Conservation (phyloP, 2,888 invertebrate genomes). For the Gisinianus flammeolus region DNA sequence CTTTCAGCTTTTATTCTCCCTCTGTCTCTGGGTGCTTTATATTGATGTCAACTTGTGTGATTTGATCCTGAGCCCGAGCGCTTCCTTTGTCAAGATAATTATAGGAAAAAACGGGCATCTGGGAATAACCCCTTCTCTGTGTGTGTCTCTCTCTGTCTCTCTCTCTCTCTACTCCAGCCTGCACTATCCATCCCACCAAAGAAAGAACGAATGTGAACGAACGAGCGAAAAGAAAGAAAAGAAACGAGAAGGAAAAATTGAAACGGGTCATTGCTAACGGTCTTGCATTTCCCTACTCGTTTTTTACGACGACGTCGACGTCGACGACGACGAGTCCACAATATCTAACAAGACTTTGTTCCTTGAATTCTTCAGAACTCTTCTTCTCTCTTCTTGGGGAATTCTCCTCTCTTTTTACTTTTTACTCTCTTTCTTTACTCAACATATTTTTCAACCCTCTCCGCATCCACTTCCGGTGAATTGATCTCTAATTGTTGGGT, state of each 20-base stretch:
- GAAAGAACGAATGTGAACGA: neutral
- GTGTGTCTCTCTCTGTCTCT: neutral
- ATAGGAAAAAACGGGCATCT: constrained; percentile 41
- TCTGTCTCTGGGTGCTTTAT: neutral
- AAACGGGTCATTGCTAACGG: constrained; percentile 30
- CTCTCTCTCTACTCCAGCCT: neutral
- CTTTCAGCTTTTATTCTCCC: neutral
- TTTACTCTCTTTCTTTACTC: neutral
- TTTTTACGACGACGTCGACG: neutral
- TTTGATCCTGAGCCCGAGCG: constrained; percentile 30
- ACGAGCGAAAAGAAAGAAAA: neutral
- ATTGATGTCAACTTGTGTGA: constrained; percentile 30
- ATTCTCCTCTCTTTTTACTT: neutral
- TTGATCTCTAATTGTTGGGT: constrained; percentile 48
- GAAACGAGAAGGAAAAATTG: constrained; percentile 1
- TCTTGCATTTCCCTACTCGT: constrained; percentile 20
- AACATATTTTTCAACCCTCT: constrained; percentile 31
- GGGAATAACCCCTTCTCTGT: constrained; percentile 26
- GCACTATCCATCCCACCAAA: neutral
- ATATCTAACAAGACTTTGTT: constrained; percentile 34
- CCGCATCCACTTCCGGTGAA: constrained; percentile 51
- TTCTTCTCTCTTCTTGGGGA: neutral
- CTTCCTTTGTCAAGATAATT: constrained; percentile 46
- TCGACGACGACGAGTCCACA: neutral
- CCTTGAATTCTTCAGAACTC: neutral